Base-by-base conservation (phyloP, 1,140 invertebrate species). In the Drosophila cardini region DNA sequence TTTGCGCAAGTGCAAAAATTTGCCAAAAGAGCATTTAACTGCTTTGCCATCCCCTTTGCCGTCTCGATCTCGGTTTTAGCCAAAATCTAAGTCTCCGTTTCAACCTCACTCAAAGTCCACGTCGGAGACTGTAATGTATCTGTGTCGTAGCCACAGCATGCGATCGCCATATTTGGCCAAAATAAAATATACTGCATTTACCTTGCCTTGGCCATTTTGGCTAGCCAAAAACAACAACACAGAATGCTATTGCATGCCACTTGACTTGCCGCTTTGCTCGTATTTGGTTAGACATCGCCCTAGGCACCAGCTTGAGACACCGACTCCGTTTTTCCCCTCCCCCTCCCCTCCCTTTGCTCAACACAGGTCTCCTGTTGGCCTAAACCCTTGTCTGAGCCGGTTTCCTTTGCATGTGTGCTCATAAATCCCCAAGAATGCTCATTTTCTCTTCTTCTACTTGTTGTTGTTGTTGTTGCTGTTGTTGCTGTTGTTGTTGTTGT, bases 1-100 rank as follows among this genome's bases (percentile, higher is more conserved):
- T 89, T 90, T 90, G 85, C 84, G 80, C 85, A 89, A 90, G 85
- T 89, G 85, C 84, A 87, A 84, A 87, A 87, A 87, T 87, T 87
- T 80, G 77, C 84, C 80, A 87, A 89, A 86, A 69, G 72, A 70
- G 61, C 70, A 78, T 82, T 80, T 81, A 84, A 76, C 77, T 68
- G 70, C 53, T 26, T 58, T 62, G 9, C 2, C 11, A 26, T 57
- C 69, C 4, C 11, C 11, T 16, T 50, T 61, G 38, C 32, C 11
- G 46, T 16, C 53, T 34, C 4, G 15, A 36, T 52, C 36, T 48
- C 4, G 15, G 53, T 52, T 21, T 48, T 21, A 42, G 52, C 26
- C 38, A 55, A 46, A 79, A 46, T 55, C 72, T 45, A 43, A 2
- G 26, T 34, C 63, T n/a, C 13, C 42, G 43, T 45, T 16, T 60